Conservation (phyloP, 2,113 vertebrate genomes). For the Halichoerus grypus region DNA sequence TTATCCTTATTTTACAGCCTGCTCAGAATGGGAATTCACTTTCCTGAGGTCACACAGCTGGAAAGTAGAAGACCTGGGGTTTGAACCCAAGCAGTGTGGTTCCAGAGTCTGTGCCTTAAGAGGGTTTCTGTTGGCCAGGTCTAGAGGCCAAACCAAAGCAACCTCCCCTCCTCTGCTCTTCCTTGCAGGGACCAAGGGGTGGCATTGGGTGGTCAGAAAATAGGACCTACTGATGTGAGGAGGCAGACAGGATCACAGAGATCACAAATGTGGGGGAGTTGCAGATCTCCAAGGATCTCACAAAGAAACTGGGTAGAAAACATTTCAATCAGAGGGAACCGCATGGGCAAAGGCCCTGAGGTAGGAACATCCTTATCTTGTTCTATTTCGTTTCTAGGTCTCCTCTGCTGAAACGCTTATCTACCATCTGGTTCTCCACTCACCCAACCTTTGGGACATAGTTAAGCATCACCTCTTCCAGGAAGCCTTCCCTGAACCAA, state of each 20-base stretch:
- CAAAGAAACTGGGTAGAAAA: background rate
- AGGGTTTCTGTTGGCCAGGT: background rate
- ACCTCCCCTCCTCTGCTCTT: background rate
- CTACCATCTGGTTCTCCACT: background rate
- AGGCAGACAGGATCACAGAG: background rate
- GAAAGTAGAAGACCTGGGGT: background rate
- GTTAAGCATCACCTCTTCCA: background rate
- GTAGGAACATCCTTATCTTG: background rate
- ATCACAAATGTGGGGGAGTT: background rate
- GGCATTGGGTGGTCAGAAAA: fast-evolving
- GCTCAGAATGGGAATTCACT: background rate
- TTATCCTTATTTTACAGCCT: background rate
- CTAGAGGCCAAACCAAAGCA: background rate
- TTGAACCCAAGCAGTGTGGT: background rate
- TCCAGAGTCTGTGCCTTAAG: background rate
- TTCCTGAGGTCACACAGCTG: background rate
- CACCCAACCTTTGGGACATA: background rate
- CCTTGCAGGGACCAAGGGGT: background rate
- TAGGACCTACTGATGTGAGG: background rate
- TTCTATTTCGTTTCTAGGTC: fast-evolving
- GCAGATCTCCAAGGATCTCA: background rate
- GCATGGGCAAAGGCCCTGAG: background rate
- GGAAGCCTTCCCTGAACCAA: background rate
- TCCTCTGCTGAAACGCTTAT: background rate
- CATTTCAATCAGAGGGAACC: background rate